Percentiles rank a stretch among this genome's conserved stretches.
These are phyloP conservation scores for Parauchenoglanis punctatus DNA, from an alignment of 2,797 vertebrate genomes.

Conservation along the genomic window DNA sequence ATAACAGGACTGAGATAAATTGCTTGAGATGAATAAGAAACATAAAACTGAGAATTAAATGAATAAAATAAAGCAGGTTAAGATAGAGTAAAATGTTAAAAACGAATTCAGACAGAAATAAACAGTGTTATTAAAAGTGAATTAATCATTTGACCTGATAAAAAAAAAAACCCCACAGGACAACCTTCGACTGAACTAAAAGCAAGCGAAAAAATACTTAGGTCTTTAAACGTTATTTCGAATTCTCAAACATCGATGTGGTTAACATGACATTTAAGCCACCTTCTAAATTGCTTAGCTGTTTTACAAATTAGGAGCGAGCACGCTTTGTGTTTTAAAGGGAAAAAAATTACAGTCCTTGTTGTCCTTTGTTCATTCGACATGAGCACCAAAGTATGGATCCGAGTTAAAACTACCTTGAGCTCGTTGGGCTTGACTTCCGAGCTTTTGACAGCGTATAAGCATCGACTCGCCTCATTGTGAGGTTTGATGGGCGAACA, in stretches of 20 bases:
- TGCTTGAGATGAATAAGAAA: no score
- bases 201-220: no score
- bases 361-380: slow-evolving; percentile 24
- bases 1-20: no score
- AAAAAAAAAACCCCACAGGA: no score
- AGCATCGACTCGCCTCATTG: slow-evolving; percentile 21
- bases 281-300: background rate
- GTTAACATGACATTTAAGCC: background rate
- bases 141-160: no score
- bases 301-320: background rate
- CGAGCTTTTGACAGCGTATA: slow-evolving; percentile 9
- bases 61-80: no score
- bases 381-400: background rate
- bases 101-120: no score
- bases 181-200: no score
- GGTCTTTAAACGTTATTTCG: no score
- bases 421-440: slow-evolving; percentile 35
- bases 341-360: background rate
- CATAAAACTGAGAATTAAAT: no score
- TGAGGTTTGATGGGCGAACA: slow-evolving; percentile 34
- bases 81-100: no score
- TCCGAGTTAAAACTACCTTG: slow-evolving; percentile 11
- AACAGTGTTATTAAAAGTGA: no score
- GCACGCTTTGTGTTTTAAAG: slow-evolving; percentile 8
- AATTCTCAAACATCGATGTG: background rate